Evolutionary conservation across 2,888 invertebrate genomes (phyloP).

Genomic region (Tortrix viridana): DNA sequence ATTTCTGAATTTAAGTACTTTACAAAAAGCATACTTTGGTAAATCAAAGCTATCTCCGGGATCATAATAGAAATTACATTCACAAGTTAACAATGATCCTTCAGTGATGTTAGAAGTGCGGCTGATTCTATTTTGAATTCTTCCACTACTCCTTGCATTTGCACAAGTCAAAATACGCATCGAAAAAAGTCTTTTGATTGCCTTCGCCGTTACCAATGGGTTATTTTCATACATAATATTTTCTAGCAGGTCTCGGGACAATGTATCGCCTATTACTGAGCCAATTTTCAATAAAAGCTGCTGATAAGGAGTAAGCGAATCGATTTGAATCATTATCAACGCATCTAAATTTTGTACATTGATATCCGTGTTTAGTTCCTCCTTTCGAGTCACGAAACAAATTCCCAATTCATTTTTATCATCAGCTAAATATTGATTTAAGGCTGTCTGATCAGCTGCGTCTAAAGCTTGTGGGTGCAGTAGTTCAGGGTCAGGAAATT

Average conservation of each 20-base stretch:
- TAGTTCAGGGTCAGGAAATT: slow-evolving; percentile 64
- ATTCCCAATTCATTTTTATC: slow-evolving; percentile 59
- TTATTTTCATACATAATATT: slow-evolving; percentile 82
- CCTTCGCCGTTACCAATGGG: slow-evolving; percentile 72
- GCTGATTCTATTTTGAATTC: slow-evolving; percentile 1
- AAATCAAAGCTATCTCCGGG: slow-evolving; percentile 60
- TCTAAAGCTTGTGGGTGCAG: slow-evolving; percentile 68
- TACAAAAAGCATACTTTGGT: slow-evolving; percentile 84
- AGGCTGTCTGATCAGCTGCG: slow-evolving; percentile 55
- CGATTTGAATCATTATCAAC: slow-evolving; percentile 81
- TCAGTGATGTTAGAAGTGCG: not conserved
- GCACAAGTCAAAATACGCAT: slow-evolving; percentile 83
- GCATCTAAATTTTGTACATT: slow-evolving; percentile 75
- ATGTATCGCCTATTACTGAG: slow-evolving; percentile 82
- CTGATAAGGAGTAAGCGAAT: slow-evolving; percentile 84
- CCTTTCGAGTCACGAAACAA: slow-evolving; percentile 66
- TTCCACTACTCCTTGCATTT: slow-evolving; percentile 53
- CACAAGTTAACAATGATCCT: slow-evolving; percentile 54
- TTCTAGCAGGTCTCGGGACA: slow-evolving; percentile 80
- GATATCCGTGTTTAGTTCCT: slow-evolving; percentile 65
- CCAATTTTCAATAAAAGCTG: slow-evolving; percentile 85
- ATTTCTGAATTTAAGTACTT: slow-evolving; percentile 82
- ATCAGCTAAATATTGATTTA: slow-evolving; percentile 59
- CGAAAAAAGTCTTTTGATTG: slow-evolving; percentile 82
- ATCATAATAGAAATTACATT: slow-evolving; percentile 70